Percentiles rank a stretch among this genome's conserved stretches.
These are phyloP conservation scores for Acanthurus leucopareius DNA, from an alignment of 2,797 vertebrate genomes.

Conservation along the genomic window DNA sequence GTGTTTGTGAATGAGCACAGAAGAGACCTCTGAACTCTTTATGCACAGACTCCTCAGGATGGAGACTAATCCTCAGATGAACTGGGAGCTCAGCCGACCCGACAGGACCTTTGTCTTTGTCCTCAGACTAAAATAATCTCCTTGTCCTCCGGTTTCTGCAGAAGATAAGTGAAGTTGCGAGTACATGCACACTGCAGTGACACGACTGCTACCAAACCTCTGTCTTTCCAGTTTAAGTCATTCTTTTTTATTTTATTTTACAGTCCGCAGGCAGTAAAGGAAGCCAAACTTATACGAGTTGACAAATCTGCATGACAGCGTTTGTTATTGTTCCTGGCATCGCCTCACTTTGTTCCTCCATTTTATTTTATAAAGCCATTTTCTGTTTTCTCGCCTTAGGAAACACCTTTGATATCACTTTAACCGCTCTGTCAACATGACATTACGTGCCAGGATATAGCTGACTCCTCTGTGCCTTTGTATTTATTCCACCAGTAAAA, in stretches of 20 bases:
- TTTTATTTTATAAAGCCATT: slow-evolving; percentile 56
- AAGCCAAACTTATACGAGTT: slow-evolving; percentile 1
- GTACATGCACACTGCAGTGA: not conserved
- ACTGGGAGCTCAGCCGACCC: slow-evolving; percentile 9
- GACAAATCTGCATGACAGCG: slow-evolving; percentile 1
- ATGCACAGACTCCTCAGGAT: not conserved
- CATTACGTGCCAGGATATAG: slow-evolving; percentile 23
- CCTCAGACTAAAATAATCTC: slow-evolving; percentile 2
- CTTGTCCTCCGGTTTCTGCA: not conserved
- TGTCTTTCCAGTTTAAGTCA: not conserved
- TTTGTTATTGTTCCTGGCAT: slow-evolving; percentile 18
- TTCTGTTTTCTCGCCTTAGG: slow-evolving; percentile 40
- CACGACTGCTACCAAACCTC: not conserved
- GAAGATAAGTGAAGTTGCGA: slow-evolving; percentile 15
- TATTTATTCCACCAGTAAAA: slow-evolving; percentile 32
- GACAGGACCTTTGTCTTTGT: slow-evolving; percentile 16
- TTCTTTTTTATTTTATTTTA: too few species aligned
- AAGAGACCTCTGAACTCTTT: not conserved
- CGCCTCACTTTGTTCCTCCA: not conserved
- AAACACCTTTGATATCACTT: slow-evolving; percentile 63
- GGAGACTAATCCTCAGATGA: slow-evolving; percentile 19
- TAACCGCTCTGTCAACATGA: slow-evolving; percentile 31
- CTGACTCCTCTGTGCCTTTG: slow-evolving; percentile 43
- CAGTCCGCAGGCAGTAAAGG: not conserved
- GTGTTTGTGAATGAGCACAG: slow-evolving; percentile 1